These are phyloP conservation scores for Adela reaumurella DNA, from an alignment of 2,888 invertebrate species.

Conservation along the genomic window DNA sequence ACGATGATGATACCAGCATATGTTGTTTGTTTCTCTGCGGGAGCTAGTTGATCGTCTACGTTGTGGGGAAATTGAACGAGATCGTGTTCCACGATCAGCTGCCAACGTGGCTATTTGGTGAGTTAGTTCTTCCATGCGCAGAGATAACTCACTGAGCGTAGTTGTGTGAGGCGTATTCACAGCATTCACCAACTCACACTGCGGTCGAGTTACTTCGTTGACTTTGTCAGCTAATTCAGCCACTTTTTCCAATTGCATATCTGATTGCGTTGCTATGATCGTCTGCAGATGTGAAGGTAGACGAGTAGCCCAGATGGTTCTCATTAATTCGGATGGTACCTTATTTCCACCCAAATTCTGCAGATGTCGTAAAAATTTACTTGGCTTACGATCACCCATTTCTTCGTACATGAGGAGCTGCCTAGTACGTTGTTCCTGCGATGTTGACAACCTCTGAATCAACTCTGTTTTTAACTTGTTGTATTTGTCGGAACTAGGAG, in stretches of 20 bases:
- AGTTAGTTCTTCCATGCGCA: too few relatives aligned
- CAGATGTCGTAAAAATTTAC: conserved; percentile 1
- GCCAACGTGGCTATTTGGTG: too few relatives aligned
- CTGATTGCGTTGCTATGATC: background rate
- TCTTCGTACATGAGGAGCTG: background rate
- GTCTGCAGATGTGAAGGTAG: conserved; percentile 1
- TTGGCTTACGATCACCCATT: conserved; percentile 4
- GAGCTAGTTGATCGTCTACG: background rate
- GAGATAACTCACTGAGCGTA: too few relatives aligned
- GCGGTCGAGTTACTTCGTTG: background rate
- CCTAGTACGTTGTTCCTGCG: conserved; percentile 1
- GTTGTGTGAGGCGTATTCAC: too few relatives aligned
- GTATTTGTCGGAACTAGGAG: conserved; percentile 10
- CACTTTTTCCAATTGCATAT: background rate
- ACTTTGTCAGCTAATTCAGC: background rate
- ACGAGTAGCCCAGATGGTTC: background rate
- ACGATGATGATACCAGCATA: conserved; percentile 12
- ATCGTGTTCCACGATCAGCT: too few relatives aligned
- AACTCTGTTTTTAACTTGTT: conserved; percentile 3
- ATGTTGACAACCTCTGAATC: conserved; percentile 1
- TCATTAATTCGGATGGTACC: background rate
- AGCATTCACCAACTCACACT: background rate
- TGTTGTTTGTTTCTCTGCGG: background rate
- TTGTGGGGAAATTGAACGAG: too few relatives aligned
- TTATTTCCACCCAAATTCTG: background rate